phyloP scores from a whole-genome alignment of 2,797 vertebrate genomes.

The Semaprochilodus insignis region DNA sequence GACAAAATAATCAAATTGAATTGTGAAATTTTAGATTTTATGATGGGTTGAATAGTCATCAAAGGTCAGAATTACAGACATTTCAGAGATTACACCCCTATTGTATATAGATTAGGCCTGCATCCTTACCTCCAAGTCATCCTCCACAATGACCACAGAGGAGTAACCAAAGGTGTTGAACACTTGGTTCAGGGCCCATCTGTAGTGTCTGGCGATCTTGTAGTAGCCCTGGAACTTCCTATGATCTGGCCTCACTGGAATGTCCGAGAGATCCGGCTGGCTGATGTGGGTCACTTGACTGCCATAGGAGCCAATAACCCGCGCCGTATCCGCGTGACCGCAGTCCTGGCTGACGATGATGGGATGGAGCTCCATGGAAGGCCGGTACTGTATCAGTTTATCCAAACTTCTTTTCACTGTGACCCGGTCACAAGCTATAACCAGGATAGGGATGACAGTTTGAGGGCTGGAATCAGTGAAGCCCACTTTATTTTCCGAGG shows the following conservation, averaged over 20 bases:
- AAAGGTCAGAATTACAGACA: too few relatives aligned
- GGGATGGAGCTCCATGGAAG: conserved; percentile 83
- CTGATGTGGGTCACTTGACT: conserved; percentile 83
- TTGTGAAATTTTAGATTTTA: neutral
- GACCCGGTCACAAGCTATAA: conserved; percentile 93
- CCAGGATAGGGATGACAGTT: conserved; percentile 85
- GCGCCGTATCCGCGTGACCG: conserved; percentile 88
- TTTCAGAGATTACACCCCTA: too few relatives aligned
- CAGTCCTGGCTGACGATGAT: conserved; percentile 96
- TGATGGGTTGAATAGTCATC: too few relatives aligned
- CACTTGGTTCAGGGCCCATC: conserved; percentile 92
- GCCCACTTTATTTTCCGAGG: neutral
- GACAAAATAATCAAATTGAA: too few relatives aligned
- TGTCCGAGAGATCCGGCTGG: conserved; percentile 85
- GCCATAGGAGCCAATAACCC: conserved; percentile 88
- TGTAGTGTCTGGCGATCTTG: conserved; percentile 90
- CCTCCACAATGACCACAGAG: conserved; percentile 92
- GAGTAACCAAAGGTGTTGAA: conserved; percentile 83
- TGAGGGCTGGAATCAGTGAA: conserved; percentile 54
- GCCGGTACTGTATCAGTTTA: conserved; percentile 86
- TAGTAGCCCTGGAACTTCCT: conserved; percentile 97
- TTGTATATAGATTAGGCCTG: neutral
- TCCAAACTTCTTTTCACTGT: conserved; percentile 91
- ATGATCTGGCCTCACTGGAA: conserved; percentile 88
- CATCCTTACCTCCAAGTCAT: conserved; percentile 88